Percentiles rank a stretch among this genome's conserved stretches.
These are phyloP conservation scores for Hephaestus fuliginosus DNA, from an alignment of 2,797 vertebrate species.

Conservation along the genomic window DNA sequence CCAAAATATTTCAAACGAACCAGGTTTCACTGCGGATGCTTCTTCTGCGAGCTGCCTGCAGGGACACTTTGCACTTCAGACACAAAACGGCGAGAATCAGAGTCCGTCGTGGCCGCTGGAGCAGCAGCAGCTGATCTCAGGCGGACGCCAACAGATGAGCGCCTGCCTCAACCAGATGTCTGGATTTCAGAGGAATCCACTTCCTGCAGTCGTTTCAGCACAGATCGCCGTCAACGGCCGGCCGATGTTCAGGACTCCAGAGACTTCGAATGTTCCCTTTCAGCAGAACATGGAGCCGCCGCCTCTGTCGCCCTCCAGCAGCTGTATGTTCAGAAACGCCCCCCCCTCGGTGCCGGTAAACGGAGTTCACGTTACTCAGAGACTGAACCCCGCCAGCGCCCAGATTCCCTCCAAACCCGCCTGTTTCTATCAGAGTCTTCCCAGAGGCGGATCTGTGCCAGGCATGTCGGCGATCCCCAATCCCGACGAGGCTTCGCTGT, in stretches of 20 bases:
- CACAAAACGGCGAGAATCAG: slow-evolving; percentile 49
- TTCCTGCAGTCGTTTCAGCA: neutral
- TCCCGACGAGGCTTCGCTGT: slow-evolving; percentile 43
- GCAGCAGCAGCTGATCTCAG: slow-evolving; percentile 46
- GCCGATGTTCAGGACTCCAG: slow-evolving; percentile 41
- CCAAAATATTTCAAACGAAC: slow-evolving; percentile 62
- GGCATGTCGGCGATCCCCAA: slow-evolving; percentile 33
- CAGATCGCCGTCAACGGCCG: slow-evolving; percentile 35
- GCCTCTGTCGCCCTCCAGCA: slow-evolving; percentile 29
- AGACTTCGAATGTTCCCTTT: slow-evolving; percentile 29
- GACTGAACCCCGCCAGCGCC: slow-evolving; percentile 30
- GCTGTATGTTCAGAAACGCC: slow-evolving; percentile 73
- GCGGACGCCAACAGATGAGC: slow-evolving; percentile 47
- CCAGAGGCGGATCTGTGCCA: slow-evolving; percentile 15
- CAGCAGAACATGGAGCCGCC: slow-evolving; percentile 38
- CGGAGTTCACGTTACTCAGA: slow-evolving; percentile 42
- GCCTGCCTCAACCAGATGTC: slow-evolving; percentile 50
- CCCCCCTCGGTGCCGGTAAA: slow-evolving; percentile 43
- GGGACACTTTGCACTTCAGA: slow-evolving; percentile 63
- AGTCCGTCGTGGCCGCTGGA: slow-evolving; percentile 62
- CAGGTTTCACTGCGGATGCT: slow-evolving; percentile 33
- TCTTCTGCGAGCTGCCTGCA: slow-evolving; percentile 41
- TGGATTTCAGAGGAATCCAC: slow-evolving; percentile 56
- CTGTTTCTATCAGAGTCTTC: slow-evolving; percentile 73
- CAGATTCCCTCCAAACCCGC: slow-evolving; percentile 62